phyloP scores from a whole-genome alignment of 1,140 invertebrate genomes.

The Tetramorium parvispinum region DNA sequence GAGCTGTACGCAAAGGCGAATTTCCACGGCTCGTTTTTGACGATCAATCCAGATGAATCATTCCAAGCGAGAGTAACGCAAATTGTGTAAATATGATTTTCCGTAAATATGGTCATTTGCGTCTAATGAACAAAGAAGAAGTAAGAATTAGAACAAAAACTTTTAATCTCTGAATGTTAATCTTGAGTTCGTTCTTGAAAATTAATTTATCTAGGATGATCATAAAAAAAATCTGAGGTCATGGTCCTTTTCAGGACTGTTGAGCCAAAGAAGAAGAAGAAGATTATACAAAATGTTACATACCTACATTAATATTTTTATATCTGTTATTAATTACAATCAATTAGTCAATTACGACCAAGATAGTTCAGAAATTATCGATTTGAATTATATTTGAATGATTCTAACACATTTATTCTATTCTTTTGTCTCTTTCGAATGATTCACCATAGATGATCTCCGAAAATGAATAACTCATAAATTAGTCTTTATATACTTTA shows the following conservation, averaged over 20 bases:
- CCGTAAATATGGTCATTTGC: background rate
- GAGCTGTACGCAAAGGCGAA: constrained; percentile 17
- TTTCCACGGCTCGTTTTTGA: background rate
- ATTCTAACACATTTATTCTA: background rate
- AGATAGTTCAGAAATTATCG: background rate
- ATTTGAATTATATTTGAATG: background rate
- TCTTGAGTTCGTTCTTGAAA: background rate
- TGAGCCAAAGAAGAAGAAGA: too few relatives aligned
- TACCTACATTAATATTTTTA: background rate
- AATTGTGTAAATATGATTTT: background rate
- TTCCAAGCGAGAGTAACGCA: background rate
- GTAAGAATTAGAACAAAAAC: background rate
- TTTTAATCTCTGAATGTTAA: background rate
- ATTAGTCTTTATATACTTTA: constrained; percentile 3
- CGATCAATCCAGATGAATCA: background rate
- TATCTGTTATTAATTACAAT: background rate
- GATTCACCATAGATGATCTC: background rate
- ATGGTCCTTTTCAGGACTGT: too few relatives aligned
- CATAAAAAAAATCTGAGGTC: background rate
- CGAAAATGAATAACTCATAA: constrained; percentile 2
- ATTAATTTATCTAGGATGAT: background rate
- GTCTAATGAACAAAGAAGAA: background rate
- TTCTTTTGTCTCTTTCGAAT: background rate
- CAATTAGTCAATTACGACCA: background rate
- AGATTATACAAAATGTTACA: background rate